Evolutionary conservation across 64 coral and sea anemone genomes (phyloP).

Genomic region (Hydrozoanthus tunicans): DNA sequence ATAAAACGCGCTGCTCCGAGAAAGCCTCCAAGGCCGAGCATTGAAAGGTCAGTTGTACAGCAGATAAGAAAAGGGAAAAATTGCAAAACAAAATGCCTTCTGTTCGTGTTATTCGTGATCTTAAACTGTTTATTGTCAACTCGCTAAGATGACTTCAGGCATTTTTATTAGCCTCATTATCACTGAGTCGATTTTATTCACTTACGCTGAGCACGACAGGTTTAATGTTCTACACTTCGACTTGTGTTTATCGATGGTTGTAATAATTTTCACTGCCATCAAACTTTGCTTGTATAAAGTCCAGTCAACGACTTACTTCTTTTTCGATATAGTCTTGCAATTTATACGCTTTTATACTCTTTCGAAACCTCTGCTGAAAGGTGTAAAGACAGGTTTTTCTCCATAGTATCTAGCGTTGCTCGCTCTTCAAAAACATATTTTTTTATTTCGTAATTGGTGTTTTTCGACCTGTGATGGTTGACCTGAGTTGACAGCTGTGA

Average conservation of each 20-base stretch:
- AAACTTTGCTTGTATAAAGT: too few relatives aligned
- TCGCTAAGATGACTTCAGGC: background rate
- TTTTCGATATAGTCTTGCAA: background rate
- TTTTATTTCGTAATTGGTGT: background rate
- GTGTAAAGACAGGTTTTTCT: too few relatives aligned
- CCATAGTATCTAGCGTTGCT: background rate
- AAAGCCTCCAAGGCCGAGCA: conserved; percentile 43
- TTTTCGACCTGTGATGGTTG: background rate
- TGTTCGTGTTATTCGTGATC: conserved; percentile 7
- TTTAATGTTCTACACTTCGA: background rate
- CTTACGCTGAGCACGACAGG: background rate
- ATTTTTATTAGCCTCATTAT: background rate
- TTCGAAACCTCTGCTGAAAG: background rate
- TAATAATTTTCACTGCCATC: too few relatives aligned
- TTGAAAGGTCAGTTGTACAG: conserved; percentile 38
- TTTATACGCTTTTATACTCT: background rate
- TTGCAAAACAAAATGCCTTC: background rate
- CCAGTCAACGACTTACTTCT: too few relatives aligned
- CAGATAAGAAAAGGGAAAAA: background rate
- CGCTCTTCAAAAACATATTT: background rate
- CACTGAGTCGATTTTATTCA: background rate
- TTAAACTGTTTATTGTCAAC: background rate
- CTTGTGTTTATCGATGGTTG: too few relatives aligned
- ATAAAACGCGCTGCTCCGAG: background rate
- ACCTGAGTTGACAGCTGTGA: conserved; percentile 28